Conservation (phyloP, 2,888 invertebrate species). For the Agonopterix alstromeriana region DNA sequence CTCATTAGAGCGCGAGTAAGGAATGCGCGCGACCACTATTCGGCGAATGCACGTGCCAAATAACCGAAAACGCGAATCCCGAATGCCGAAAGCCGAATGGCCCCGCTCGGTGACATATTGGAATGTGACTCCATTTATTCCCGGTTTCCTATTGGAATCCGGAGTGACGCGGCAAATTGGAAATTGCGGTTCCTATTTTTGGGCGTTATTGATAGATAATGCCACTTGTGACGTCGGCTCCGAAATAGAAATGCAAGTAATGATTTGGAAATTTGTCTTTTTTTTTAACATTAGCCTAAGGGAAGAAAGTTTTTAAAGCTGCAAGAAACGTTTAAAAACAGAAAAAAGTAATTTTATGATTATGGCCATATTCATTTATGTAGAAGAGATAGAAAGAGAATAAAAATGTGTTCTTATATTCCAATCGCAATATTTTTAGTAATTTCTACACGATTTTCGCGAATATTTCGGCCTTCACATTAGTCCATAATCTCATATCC, state of each 20-base stretch:
- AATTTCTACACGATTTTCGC: too few species aligned
- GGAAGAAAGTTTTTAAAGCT: not conserved
- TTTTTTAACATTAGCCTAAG: not conserved
- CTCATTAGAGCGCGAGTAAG: conserved; percentile 49
- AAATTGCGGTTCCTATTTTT: conserved; percentile 73
- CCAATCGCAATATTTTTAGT: too few species aligned
- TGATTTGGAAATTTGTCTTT: conserved; percentile 1
- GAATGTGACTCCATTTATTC: conserved; percentile 76
- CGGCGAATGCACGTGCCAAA: conserved; percentile 45
- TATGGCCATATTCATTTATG: too few species aligned
- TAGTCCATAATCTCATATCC: too few species aligned
- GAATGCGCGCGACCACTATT: conserved; percentile 53
- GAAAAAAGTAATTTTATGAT: too few species aligned
- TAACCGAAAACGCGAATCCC: conserved; percentile 49
- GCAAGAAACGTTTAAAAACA: too few species aligned
- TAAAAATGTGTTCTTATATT: too few species aligned
- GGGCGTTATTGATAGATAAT: conserved; percentile 65
- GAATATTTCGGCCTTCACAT: too few species aligned
- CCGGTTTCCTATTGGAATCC: conserved; percentile 76
- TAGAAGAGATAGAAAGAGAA: too few species aligned
- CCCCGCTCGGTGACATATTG: conserved; percentile 72
- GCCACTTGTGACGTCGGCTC: conserved; percentile 35
- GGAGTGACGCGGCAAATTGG: conserved; percentile 75
- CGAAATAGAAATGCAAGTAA: conserved; percentile 15
- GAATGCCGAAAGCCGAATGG: conserved; percentile 56